Evolutionary conservation across 2,113 vertebrate species (phyloP).

Genomic region (Malurus cyaneus): DNA sequence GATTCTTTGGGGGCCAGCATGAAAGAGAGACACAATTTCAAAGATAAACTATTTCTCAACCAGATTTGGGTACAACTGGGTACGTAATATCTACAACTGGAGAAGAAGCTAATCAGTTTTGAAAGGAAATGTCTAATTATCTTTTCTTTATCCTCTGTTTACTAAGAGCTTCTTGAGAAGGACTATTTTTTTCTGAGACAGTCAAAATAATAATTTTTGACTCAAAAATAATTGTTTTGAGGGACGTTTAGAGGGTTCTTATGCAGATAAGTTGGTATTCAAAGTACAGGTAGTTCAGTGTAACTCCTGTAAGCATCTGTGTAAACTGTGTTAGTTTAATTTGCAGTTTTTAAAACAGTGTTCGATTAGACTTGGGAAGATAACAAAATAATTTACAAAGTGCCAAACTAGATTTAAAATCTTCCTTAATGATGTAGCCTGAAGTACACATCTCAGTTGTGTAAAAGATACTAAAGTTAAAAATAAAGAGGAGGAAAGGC

Average conservation of each 20-base stretch:
- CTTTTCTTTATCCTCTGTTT: neutral
- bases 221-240: neutral
- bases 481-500: constrained; percentile 50
- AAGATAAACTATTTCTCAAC: neutral
- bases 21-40: neutral
- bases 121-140: neutral
- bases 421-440: neutral
- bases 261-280: neutral
- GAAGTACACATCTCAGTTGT: neutral
- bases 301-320: neutral
- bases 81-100: neutral
- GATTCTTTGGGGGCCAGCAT: neutral
- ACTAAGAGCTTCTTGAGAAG: neutral
- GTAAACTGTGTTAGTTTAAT: neutral
- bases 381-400: neutral
- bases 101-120: neutral
- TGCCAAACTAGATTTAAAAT: constrained; percentile 21
- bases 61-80: neutral
- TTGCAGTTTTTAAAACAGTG: neutral
- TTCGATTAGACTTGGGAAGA: neutral
- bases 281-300: neutral
- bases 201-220: neutral
- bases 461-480: constrained; percentile 49
- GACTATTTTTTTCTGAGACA: neutral
- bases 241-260: neutral